Percentiles rank a stretch among this genome's conserved stretches.
Conservation (phyloP, 2,113 vertebrate genomes). For the Trematomus loennbergii region DNA sequence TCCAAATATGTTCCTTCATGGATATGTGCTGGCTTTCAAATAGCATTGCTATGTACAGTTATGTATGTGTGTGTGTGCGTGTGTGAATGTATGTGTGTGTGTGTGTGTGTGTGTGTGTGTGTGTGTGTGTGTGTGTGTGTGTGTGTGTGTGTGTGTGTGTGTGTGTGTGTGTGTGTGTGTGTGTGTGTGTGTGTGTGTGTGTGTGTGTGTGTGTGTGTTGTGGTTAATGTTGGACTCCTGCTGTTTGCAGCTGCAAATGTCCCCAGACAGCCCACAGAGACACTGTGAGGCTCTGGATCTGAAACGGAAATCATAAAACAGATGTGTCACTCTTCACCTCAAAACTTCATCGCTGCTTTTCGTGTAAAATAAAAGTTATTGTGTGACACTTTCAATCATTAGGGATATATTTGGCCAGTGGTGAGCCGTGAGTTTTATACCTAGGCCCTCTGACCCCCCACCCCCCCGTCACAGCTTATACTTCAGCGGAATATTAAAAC, state of each 20-base stretch:
- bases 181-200: background rate
- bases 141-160: slow-evolving; percentile 10
- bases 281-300: background rate
- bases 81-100: background rate
- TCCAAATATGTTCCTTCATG: slow-evolving; percentile 37
- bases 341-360: background rate
- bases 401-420: background rate
- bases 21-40: slow-evolving; percentile 5
- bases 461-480: no score
- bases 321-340: slow-evolving; percentile 42
- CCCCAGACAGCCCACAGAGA: slow-evolving; percentile 15
- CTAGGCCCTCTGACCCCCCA: no score
- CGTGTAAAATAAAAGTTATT: background rate
- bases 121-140: background rate
- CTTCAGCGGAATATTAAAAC: no score
- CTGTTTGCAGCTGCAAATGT: slow-evolving; percentile 66
- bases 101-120: slow-evolving; percentile 36
- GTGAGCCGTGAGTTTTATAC: no score
- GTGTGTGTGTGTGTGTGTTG: slow-evolving; percentile 23
- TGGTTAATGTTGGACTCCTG: slow-evolving; percentile 34
- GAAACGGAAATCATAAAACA: background rate
- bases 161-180: slow-evolving; percentile 6
- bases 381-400: no score
- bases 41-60: slow-evolving; percentile 33
- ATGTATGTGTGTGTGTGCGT: no score